Percentiles rank a stretch among this genome's conserved stretches.
Evolutionary conservation across 2,888 invertebrate genomes (phyloP).

Genomic region (Hirtodrosophila cameraria): DNA sequence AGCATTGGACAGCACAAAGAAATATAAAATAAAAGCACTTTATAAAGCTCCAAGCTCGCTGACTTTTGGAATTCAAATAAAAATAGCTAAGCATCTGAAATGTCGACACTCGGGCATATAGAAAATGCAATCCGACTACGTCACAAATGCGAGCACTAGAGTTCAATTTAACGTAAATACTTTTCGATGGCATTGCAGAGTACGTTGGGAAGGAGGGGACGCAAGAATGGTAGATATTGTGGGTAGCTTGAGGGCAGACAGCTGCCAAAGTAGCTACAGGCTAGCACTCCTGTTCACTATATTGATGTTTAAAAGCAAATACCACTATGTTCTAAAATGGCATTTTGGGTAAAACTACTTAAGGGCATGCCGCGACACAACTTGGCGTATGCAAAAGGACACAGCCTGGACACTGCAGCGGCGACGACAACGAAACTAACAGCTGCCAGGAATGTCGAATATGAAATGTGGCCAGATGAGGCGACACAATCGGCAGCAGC

Average conservation of each 20-base stretch:
- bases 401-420: constrained; percentile 19
- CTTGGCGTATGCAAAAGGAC: constrained; percentile 44
- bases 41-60: constrained; percentile 7
- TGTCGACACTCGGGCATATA: constrained; percentile 54
- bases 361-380: constrained; percentile 29
- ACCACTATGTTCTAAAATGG: constrained; percentile 50
- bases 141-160: constrained; percentile 52
- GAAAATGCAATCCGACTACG: constrained; percentile 34
- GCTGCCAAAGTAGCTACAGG: not conserved
- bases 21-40: constrained; percentile 2
- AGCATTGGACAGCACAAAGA: no score
- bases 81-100: constrained; percentile 62
- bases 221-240: constrained; percentile 1
- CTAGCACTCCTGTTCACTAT: constrained; percentile 32
- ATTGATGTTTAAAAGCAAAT: constrained; percentile 49
- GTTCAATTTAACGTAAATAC: constrained; percentile 73
- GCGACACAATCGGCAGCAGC: constrained; percentile 32
- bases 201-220: not conserved
- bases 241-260: constrained; percentile 21
- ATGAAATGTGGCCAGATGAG: constrained; percentile 69
- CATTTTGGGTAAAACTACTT: constrained; percentile 66
- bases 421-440: constrained; percentile 49
- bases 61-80: constrained; percentile 63
- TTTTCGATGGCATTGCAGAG: constrained; percentile 38
- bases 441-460: constrained; percentile 58